Evolutionary conservation across 2,797 vertebrate species (phyloP).

Genomic region (Coregonus sp.): DNA sequence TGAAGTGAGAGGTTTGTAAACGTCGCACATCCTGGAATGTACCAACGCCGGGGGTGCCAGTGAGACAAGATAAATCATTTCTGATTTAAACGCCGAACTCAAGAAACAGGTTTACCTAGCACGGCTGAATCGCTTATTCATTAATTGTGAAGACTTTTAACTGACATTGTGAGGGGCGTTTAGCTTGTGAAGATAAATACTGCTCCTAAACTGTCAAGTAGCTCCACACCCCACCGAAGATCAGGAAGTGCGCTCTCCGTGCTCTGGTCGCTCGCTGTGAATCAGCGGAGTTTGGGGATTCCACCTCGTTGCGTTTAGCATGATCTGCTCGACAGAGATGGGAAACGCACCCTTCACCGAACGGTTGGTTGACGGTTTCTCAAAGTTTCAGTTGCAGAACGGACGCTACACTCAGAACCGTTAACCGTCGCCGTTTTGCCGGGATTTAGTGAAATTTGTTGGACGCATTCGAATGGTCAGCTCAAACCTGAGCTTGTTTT

Average conservation of each 20-base stretch:
- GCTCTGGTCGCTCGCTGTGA: constrained; percentile 28
- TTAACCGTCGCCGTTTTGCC: not conserved
- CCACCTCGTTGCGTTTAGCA: constrained; percentile 24
- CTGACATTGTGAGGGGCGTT: not conserved
- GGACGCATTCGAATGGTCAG: constrained; percentile 12
- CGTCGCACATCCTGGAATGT: constrained; percentile 75
- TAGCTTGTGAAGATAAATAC: constrained; percentile 29
- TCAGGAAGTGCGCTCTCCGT: constrained; percentile 49
- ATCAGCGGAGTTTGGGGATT: constrained; percentile 73
- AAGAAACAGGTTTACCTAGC: constrained; percentile 26
- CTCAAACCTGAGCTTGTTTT: constrained; percentile 34
- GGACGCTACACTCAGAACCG: constrained; percentile 5
- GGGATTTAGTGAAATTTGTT: constrained; percentile 1
- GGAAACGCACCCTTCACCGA: not conserved
- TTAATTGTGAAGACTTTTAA: not conserved
- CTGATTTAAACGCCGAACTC: not conserved
- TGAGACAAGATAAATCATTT: rapidly evolving
- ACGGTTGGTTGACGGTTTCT: not conserved
- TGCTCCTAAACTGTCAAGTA: not conserved
- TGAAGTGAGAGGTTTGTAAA: constrained; percentile 72
- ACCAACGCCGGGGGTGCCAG: constrained; percentile 55
- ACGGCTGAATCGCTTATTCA: rapidly evolving
- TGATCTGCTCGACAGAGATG: constrained; percentile 19
- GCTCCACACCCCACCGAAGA: constrained; percentile 17
- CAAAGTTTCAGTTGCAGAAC: not conserved